Base-by-base conservation (phyloP, 1,140 invertebrate genomes). In the Hyposmocoma kahamanoa region DNA sequence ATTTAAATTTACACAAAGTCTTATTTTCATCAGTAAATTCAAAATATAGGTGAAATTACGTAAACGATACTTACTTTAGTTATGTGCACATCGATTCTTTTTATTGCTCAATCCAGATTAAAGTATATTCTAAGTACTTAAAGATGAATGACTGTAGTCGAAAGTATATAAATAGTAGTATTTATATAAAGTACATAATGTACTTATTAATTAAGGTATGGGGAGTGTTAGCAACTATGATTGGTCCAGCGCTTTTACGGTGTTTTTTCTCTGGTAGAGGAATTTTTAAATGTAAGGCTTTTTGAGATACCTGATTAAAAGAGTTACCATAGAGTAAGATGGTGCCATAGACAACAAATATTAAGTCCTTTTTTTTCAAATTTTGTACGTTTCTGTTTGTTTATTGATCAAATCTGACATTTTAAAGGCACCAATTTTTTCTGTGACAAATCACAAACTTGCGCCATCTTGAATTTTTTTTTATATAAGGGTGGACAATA, bases 301-400 rank as follows among this genome's bases (percentile, higher is more conserved):
- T 22, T 36, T 48, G 47, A 59, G 57, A 70, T 74, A 79, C 73
- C 74, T 74, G 77, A 73, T 58, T 66, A 62, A 55, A 49, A 42
- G 59, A 79, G 80, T 82, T 82, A 80, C 80, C 80, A 77, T 76
- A 82, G 70, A 67, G 55, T 81, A 78, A 67, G 76, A 75, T 77
- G 78, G 78, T 84, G 80, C 80, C 80, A 84, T 84, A 81, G 59
- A 68, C 55, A 59, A 26, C 13, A 28, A 42, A 20, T 41, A 38
- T 41, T 26, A 21, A 44, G 34, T 39, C 13, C 13, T 30, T 30
- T 30, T 39, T 20, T 20, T 22, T 22, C 6, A 32, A 39, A 1
- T 30, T n/a, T 30, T 30, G 13, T 30, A 3, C n/a, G n/a, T n/a
- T n/a, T n/a, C n/a, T n/a, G n/a, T n/a, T n/a, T n/a, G n/a, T n/a